Base-by-base conservation (phyloP, 2,797 vertebrate genomes). In the Tolypeutes matacus region DNA sequence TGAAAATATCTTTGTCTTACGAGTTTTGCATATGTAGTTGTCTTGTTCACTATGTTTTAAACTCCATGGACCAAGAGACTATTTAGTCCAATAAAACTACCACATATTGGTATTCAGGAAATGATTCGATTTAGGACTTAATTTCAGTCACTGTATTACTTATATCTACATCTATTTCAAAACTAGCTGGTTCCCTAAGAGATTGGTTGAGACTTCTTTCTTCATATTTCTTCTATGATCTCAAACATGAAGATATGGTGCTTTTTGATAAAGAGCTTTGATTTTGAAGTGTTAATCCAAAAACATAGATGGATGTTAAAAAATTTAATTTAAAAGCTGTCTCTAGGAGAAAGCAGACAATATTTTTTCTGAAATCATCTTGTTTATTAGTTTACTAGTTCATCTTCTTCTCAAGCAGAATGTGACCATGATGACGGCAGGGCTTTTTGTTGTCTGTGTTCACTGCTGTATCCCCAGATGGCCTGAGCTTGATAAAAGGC, bases 251-350 rank as follows among this genome's bases (percentile, higher is more conserved):
- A 90, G 25, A 89, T 83, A 70, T 39, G 60, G 23, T 56, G 14
- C 23, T 69, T 96, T 78, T 85, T 88, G 42, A 84, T 94, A 93
- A 60, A 81, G 27, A 72, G 14, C 14, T 91, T 77, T 77, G 29
- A 91, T 89, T 95, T 73, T 51, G 29, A 94, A 94, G 9, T 78
- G 60, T 83, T 81, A 89, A 92, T 85, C 67, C 62, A 51, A 7
- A 76, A 89, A 88, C 0, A 39, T 82, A 20, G 51, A 39, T 76
- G 15, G 21, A 76, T 65, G 2, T 64, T 88, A 65, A 53, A 73
- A 75, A 95, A 58, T 62, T 49, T 31, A 73, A 82, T 83, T 77
- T n/a, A 89, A 93, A 84, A 46, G 10, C 34, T 94, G 3, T 85
- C 51, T 84, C 46, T 18, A 49, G 56, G 29, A 92, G 76, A 13